phyloP scores from a whole-genome alignment of 2,113 vertebrate genomes.

The Hippocampus barbouri region DNA sequence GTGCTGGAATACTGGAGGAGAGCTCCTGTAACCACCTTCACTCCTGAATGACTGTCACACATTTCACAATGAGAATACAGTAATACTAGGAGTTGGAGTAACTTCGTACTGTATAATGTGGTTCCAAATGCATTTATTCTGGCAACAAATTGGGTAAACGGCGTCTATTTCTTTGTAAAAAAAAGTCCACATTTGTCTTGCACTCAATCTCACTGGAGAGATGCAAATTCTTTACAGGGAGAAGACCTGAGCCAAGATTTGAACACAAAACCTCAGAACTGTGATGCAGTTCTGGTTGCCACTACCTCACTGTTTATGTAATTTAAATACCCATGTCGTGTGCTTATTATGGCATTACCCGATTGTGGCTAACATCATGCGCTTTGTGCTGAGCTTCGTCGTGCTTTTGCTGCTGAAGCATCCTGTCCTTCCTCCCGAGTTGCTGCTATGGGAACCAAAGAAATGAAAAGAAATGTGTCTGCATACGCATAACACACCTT shows the following conservation, averaged over 20 bases:
- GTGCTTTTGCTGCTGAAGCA: conserved; percentile 84
- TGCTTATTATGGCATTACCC: conserved; percentile 66
- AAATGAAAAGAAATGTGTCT: neutral
- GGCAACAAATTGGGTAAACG: no score
- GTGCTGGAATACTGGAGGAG: conserved; percentile 71
- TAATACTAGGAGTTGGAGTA: no score
- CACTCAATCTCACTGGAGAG: no score
- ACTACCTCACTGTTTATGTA: conserved; percentile 1
- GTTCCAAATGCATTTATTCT: neutral
- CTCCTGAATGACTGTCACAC: conserved; percentile 57
- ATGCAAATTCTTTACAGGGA: no score
- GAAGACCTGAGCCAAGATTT: no score
- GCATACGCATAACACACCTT: conserved; percentile 1
- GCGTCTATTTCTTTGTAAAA: no score
- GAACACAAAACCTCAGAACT: no score
- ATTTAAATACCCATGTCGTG: no score
- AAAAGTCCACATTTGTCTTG: no score
- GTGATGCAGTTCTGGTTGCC: no score
- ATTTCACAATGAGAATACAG: neutral
- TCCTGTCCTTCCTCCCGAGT: conserved; percentile 86
- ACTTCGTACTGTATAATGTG: neutral
- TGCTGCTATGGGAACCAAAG: conserved; percentile 76
- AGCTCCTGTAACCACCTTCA: conserved; percentile 81
- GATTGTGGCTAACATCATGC: conserved; percentile 76
- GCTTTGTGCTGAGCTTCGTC: conserved; percentile 82